phyloP scores from a whole-genome alignment of 2,113 vertebrate genomes.

The Saguinus midas region DNA sequence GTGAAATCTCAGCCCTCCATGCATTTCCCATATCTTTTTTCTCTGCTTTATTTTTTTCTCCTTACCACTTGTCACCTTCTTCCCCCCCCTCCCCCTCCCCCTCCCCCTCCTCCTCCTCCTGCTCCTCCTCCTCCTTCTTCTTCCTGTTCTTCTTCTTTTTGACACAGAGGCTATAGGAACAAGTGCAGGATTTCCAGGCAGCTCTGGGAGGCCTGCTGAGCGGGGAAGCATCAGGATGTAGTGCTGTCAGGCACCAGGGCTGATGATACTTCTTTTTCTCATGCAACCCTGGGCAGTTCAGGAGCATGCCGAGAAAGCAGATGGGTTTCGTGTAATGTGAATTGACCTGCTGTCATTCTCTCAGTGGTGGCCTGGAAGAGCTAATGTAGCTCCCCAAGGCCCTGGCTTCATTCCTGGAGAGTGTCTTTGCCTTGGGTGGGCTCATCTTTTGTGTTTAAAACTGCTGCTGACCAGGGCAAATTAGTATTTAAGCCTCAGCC shows the following conservation, averaged over 20 bases:
- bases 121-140: too few species aligned
- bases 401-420: constrained; percentile 66
- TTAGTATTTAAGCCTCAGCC: not conserved
- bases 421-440: constrained; percentile 49
- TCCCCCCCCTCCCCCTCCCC: too few species aligned
- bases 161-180: not conserved
- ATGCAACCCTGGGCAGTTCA: not conserved
- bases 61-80: too few species aligned
- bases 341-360: constrained; percentile 55
- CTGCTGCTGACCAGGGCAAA: constrained; percentile 12
- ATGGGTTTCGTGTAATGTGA: constrained; percentile 59
- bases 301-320: constrained; percentile 64
- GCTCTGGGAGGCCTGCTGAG: not conserved
- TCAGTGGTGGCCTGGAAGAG: constrained; percentile 50
- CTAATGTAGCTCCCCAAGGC: constrained; percentile 42
- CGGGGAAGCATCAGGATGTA: not conserved
- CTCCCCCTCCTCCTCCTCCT: too few species aligned
- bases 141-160: too few species aligned
- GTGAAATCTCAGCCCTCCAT: too few species aligned
- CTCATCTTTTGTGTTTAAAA: constrained; percentile 10
- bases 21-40: too few species aligned
- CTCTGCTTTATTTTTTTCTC: too few species aligned
- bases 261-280: not conserved
- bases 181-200: not conserved
- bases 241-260: not conserved